Conservation (phyloP, 2,888 invertebrate species). For the Laothoe populi region DNA sequence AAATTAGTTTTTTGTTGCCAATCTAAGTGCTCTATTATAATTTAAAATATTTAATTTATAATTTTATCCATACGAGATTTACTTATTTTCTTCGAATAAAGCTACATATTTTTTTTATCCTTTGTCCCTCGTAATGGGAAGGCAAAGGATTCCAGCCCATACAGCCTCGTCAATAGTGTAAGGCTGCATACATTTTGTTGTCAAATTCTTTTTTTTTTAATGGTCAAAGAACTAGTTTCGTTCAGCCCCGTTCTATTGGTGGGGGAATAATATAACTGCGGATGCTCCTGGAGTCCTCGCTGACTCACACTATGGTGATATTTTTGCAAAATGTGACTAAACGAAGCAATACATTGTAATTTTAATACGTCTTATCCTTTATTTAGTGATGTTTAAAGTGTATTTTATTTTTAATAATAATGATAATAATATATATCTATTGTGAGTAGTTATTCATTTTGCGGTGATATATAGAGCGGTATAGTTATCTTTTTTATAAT, state of each 20-base stretch:
- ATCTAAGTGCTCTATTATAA: not conserved
- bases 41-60: not conserved
- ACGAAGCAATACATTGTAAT: slow-evolving; percentile 91
- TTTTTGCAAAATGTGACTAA: slow-evolving; percentile 89
- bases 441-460: slow-evolving; percentile 83
- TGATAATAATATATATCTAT: slow-evolving; percentile 74
- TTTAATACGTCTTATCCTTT: slow-evolving; percentile 85
- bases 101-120: too few relatives aligned
- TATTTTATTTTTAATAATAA: slow-evolving; percentile 73
- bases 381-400: slow-evolving; percentile 77
- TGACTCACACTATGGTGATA: slow-evolving; percentile 82
- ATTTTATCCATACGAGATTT: not conserved
- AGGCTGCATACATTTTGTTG: not conserved
- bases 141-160: too few relatives aligned
- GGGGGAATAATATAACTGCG: slow-evolving; percentile 43
- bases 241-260: slow-evolving; percentile 42
- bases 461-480: slow-evolving; percentile 83
- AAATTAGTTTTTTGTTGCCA: slow-evolving; percentile 41
- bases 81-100: too few relatives aligned
- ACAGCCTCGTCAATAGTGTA: too few relatives aligned
- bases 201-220: not conserved
- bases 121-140: too few relatives aligned
- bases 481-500: slow-evolving; percentile 82
- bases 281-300: slow-evolving; percentile 46
- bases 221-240: slow-evolving; percentile 19